These are phyloP conservation scores for Euclidia mi DNA, from an alignment of 2,888 invertebrate genomes.

Conservation along the genomic window DNA sequence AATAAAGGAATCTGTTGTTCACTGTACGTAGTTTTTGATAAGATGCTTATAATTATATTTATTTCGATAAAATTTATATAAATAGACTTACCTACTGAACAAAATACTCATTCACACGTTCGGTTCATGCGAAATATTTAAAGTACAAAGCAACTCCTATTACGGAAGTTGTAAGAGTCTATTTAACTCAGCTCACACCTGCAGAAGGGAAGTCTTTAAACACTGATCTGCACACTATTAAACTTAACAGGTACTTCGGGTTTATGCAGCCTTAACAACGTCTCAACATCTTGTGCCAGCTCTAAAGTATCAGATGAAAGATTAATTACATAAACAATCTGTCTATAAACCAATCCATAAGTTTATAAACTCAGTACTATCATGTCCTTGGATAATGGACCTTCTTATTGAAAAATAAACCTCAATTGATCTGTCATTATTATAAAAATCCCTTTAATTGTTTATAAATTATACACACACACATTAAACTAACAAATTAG, in stretches of 20 bases:
- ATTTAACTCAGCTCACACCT: conserved; percentile 1
- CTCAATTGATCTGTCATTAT: conserved; percentile 23
- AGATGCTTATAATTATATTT: too few species aligned
- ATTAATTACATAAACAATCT: conserved; percentile 14
- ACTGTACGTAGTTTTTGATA: too few species aligned
- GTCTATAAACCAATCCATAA: conserved; percentile 10
- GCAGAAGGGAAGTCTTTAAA: conserved; percentile 1
- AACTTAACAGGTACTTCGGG: conserved; percentile 1
- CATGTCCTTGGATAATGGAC: conserved; percentile 12
- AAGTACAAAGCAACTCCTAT: not conserved
- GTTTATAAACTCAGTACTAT: conserved; percentile 8
- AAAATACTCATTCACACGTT: too few species aligned
- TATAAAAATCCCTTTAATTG: conserved; percentile 31
- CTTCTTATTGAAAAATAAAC: conserved; percentile 20
- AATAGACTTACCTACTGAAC: too few species aligned
- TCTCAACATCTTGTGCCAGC: not conserved
- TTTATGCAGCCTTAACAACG: not conserved
- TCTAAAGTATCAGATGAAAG: conserved; percentile 10
- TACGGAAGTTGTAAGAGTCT: not conserved
- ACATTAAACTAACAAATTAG: conserved; percentile 35
- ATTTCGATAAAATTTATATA: too few species aligned
- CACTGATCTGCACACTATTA: not conserved
- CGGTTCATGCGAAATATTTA: too few species aligned
- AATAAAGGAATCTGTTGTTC: too few species aligned
- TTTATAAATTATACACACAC: conserved; percentile 35